Conservation (phyloP, 2,888 invertebrate genomes). For the Tanytarsus gracilentus region DNA sequence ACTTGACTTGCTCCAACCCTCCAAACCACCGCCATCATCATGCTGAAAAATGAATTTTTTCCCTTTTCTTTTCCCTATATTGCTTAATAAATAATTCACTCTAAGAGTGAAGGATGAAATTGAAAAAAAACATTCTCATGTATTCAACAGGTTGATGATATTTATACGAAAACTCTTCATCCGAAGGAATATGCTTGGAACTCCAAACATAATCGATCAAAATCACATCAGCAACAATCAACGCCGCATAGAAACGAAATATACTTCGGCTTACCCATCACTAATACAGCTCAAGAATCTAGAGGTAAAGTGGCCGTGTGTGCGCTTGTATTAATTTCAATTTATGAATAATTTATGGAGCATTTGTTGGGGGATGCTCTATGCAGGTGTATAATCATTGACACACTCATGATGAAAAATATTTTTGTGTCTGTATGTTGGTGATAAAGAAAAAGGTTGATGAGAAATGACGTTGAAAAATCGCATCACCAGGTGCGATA, state of each 20-base stretch:
- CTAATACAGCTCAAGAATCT: constrained; percentile 26
- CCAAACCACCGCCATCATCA: too few relatives aligned
- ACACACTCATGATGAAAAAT: too few relatives aligned
- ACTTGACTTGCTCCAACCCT: too few relatives aligned
- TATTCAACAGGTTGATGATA: constrained; percentile 41
- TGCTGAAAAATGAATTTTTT: too few relatives aligned
- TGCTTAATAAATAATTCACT: constrained; percentile 22
- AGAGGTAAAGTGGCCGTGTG: constrained; percentile 4
- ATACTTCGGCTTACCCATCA: constrained; percentile 1
- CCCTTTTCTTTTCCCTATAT: too few relatives aligned
- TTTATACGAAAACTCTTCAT: constrained; percentile 41
- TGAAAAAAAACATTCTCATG: neutral
- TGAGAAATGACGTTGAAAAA: too few relatives aligned
- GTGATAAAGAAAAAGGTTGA: too few relatives aligned
- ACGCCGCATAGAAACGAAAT: constrained; percentile 1
- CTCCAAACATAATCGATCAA: constrained; percentile 40
- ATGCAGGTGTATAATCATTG: too few relatives aligned
- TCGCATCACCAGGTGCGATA: too few relatives aligned
- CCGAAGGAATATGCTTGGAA: constrained; percentile 37
- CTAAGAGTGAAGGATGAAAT: neutral
- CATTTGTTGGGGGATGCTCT: too few relatives aligned
- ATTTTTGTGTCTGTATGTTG: too few relatives aligned
- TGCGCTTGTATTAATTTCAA: neutral
- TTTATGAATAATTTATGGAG: too few relatives aligned
- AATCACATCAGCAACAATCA: constrained; percentile 33